Evolutionary conservation across 2,888 invertebrate species (phyloP), one percentile per base, ranked within the genome.

Genomic region (Dolichopus griseipennis): DNA sequence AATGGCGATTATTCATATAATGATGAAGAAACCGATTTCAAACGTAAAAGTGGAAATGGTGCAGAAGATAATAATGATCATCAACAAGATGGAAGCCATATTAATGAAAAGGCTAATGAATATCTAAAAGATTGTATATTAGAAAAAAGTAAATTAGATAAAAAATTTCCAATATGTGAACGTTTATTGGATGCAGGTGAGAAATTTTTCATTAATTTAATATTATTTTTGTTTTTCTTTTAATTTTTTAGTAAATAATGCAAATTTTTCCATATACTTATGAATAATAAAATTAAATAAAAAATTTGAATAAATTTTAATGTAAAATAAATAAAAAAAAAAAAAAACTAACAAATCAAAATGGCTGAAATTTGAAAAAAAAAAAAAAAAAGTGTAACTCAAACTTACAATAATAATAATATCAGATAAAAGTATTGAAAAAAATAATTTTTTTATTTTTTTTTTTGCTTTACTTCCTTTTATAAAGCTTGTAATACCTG

Each of bases 111-210:
- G 82, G 89, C 90, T 78, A 88, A 86, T 68, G 91, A 92, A 82
- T 92, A 92, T 76, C 87, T 92, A 77, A 84, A 88, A 27, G 90
- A 91, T 76, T 83, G 92, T 69, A 77, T 92, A 70, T 85, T 86
- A 66, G 91, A 91, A 76, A 90, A 90, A 78, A 84, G 87, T 69
- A 85, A 86, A 72, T 82, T 90, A 72, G 88, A 85, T 72, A 83
- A 86, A 66, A 90, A 89, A 77, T 88, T 87, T 79, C 89, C 90
- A 21, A 86, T 90, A 73, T 87, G 89, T 9, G 83, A 85, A 37
- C 85, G 88, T 72, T 84, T 92, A 63, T 84, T 92, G 73, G 91
- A 91, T 75, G 86, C 88, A 84, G 92, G 92, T 91, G 83, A 73
- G 72, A 66, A 33, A n/a, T n/a, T 37, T 22, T 52, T n/a, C 63